Evolutionary conservation across 2,797 vertebrate species (phyloP).

Genomic region (Tarsius wallacei): DNA sequence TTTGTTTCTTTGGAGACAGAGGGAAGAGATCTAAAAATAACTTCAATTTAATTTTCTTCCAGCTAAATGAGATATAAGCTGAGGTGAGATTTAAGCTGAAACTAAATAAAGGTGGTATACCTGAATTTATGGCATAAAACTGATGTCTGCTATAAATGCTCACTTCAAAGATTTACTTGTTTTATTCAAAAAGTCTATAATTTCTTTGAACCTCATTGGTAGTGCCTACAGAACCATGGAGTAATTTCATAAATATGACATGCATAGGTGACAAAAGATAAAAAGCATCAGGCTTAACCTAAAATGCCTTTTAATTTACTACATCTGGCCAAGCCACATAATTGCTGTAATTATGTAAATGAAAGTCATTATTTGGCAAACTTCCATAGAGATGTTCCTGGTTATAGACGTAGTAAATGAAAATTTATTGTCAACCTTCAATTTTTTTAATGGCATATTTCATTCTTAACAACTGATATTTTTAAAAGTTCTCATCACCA

Average conservation of each 20-base stretch:
- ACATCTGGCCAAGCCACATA: neutral
- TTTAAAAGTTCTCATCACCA: neutral
- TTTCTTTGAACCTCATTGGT: neutral
- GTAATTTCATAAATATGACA: neutral
- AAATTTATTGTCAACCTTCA: conserved; percentile 4
- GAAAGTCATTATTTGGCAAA: neutral
- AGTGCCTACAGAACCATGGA: neutral
- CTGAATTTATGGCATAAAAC: neutral
- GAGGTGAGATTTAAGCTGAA: neutral
- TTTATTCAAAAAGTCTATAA: neutral
- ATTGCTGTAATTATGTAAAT: conserved; percentile 37
- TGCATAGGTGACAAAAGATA: neutral
- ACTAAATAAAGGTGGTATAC: neutral
- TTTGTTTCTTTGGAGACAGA: neutral
- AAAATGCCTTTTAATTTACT: conserved; percentile 27
- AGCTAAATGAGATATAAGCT: neutral
- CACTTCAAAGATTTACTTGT: neutral
- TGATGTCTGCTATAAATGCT: neutral
- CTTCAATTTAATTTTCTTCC: neutral
- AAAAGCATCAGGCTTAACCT: neutral
- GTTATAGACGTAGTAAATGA: neutral
- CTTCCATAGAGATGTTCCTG: neutral
- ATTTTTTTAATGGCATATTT: neutral
- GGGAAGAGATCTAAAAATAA: neutral
- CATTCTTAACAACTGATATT: neutral